phyloP scores from a whole-genome alignment of 92 coral and sea anemone genomes.

The Porites evermanni region DNA sequence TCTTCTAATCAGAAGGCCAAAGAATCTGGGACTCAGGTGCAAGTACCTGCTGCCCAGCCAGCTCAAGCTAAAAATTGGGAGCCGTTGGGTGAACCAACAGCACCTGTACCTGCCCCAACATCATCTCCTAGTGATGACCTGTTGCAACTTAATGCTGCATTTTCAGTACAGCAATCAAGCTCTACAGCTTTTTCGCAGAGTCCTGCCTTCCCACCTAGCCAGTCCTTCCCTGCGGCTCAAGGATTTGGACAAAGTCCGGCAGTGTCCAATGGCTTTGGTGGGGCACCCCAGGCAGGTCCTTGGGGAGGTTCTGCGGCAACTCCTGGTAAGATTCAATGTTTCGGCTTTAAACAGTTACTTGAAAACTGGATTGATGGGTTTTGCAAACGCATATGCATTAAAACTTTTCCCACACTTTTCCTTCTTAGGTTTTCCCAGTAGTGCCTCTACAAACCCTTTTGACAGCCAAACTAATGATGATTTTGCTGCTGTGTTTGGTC shows the following conservation, averaged over 20 bases:
- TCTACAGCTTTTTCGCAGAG: constrained; percentile 63
- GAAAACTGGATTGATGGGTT: neutral
- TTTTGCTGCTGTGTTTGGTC: constrained; percentile 68
- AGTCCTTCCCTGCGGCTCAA: constrained; percentile 73
- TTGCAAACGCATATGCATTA: too few species aligned
- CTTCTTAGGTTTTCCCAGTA: constrained; percentile 47
- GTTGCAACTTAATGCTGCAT: constrained; percentile 79
- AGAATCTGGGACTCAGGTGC: constrained; percentile 58
- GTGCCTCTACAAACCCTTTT: constrained; percentile 49
- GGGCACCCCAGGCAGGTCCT: constrained; percentile 55
- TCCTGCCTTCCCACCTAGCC: constrained; percentile 82
- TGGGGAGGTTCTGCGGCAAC: constrained; percentile 64
- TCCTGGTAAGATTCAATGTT: constrained; percentile 1
- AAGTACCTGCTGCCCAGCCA: constrained; percentile 45
- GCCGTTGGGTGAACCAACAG: constrained; percentile 45
- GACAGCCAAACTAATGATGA: constrained; percentile 60
- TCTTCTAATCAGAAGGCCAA: constrained; percentile 57
- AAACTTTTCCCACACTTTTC: neutral
- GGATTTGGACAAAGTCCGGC: constrained; percentile 39
- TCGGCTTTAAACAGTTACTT: neutral
- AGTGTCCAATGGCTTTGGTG: constrained; percentile 61
- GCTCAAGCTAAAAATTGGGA: constrained; percentile 52
- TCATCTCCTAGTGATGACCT: constrained; percentile 81
- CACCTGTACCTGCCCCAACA: constrained; percentile 50
- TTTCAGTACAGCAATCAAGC: constrained; percentile 66